Evolutionary conservation across 2,888 invertebrate genomes (phyloP).

Genomic region (Venustoraphidia nigricollis): DNA sequence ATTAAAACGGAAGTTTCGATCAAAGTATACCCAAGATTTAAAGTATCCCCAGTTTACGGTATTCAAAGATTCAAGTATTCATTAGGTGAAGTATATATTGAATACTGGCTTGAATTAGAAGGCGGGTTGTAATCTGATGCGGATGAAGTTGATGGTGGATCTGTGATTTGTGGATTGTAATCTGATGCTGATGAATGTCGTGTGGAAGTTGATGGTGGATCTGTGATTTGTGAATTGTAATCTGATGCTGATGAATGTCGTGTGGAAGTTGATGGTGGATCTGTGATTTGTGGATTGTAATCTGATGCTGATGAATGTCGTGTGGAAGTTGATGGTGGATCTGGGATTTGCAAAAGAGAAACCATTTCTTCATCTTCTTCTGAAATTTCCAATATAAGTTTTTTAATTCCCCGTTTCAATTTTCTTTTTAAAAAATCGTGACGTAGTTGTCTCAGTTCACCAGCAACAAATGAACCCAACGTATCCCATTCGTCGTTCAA

Average conservation of each 20-base stretch:
- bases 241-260: background rate
- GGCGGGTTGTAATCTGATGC: background rate
- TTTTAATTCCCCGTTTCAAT: conserved; percentile 4
- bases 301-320: background rate
- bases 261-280: conserved; percentile 6
- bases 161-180: conserved; percentile 1
- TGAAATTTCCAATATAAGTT: conserved; percentile 4
- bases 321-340: conserved; percentile 6
- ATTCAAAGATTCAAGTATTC: too few species aligned
- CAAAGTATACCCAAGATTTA: too few species aligned
- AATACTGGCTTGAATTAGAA: conserved; percentile 4
- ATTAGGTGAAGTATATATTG: background rate
- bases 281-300: background rate
- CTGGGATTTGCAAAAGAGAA: conserved; percentile 5
- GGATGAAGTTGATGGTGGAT: conserved; percentile 4
- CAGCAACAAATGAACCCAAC: background rate
- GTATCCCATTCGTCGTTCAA: background rate
- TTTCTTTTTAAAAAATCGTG: background rate
- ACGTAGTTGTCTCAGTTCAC: background rate
- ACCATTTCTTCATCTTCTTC: conserved; percentile 5
- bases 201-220: conserved; percentile 6
- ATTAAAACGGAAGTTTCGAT: too few species aligned
- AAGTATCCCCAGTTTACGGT: too few species aligned
- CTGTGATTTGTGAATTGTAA: conserved; percentile 1
- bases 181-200: background rate